Evolutionary conservation across 2,797 vertebrate genomes (phyloP).

Genomic region (Craterocephalus amniculus): DNA sequence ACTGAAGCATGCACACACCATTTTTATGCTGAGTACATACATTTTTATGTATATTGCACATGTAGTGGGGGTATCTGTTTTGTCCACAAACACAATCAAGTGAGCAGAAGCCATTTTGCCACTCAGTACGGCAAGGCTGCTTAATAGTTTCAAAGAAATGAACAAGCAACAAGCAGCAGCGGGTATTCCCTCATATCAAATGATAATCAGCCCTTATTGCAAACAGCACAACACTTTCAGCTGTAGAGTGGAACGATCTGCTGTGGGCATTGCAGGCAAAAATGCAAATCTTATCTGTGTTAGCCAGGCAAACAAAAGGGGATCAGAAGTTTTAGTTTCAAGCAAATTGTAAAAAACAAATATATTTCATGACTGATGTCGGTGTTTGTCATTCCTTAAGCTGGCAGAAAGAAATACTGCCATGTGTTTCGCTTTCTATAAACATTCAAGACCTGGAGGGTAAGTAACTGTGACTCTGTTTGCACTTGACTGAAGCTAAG

Average conservation of each 20-base stretch:
- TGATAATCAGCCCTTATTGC: not conserved
- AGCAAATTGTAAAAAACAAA: not conserved
- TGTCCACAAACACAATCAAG: constrained; percentile 29
- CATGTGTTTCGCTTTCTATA: constrained; percentile 5
- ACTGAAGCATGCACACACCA: constrained; percentile 40
- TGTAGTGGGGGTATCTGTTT: constrained; percentile 24
- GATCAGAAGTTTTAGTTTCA: not conserved
- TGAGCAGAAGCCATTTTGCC: constrained; percentile 44
- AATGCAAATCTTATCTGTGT: not conserved
- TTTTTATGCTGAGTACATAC: constrained; percentile 70
- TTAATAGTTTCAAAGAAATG: constrained; percentile 24
- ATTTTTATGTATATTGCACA: constrained; percentile 58
- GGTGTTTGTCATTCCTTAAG: not conserved
- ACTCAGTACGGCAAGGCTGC: constrained; percentile 1
- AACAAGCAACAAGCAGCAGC: constrained; percentile 7
- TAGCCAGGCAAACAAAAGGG: not conserved
- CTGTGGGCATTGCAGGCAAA: not conserved
- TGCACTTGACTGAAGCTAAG: constrained; percentile 15
- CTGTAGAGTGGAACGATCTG: not conserved
- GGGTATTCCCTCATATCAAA: not conserved
- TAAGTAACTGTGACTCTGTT: constrained; percentile 16
- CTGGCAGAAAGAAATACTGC: constrained; percentile 4
- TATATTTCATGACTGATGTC: not conserved
- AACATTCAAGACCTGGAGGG: constrained; percentile 7
- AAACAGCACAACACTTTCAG: constrained; percentile 17